Evolutionary conservation across 1,140 invertebrate species (phyloP), one percentile per base, ranked within the genome.

Genomic region (Heliconius eleuchia): DNA sequence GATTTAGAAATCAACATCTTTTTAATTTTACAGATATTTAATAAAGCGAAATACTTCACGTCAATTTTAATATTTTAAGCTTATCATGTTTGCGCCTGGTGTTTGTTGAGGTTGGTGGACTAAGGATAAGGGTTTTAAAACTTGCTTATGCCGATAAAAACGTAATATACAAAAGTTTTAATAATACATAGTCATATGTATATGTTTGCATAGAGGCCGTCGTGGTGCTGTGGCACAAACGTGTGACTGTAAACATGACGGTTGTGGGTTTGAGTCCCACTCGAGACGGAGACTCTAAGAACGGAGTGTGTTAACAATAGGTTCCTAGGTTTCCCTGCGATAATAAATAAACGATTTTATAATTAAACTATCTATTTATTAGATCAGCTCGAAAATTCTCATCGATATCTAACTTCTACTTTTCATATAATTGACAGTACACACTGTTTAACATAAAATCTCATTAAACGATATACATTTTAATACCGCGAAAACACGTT

Each of bases 401-500:
- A 27, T 5, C 9, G n/a, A 30, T 66, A 66, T 66, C 60, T 13
- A n/a, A 66, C 30, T 66, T 66, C 30, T 9, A 66, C 13, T 66
- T 13, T 30, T 13, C 1, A 30, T 66, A 30, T 30, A 66, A 66
- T 66, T 66, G 60, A 66, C 60, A 66, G 60, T 66, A 18, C 1
- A 30, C 60, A 6, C 23, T 16, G 60, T 23, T 66, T 66, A 66
- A 16, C 60, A 66, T 30, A 66, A 76, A 50, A 73, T 73, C 46
- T 52, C 19, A 70, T 76, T 34, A 71, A 66, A 66, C 11, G 16
- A 46, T 77, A 80, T 80, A 76, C 76, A 80, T 80, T 76, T 76
- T 80, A 76, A 80, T 80, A 80, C 60, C 42, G 55, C 23, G 74
- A 73, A 76, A 76, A 77, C 78, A 75, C 23, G 74, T 72, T 74